A percentile compares a stretch with the other conserved stretches of the same genome.
Evolutionary conservation across 2,113 vertebrate genomes (phyloP).

Genomic region (Oncorhynchus clarkii): DNA sequence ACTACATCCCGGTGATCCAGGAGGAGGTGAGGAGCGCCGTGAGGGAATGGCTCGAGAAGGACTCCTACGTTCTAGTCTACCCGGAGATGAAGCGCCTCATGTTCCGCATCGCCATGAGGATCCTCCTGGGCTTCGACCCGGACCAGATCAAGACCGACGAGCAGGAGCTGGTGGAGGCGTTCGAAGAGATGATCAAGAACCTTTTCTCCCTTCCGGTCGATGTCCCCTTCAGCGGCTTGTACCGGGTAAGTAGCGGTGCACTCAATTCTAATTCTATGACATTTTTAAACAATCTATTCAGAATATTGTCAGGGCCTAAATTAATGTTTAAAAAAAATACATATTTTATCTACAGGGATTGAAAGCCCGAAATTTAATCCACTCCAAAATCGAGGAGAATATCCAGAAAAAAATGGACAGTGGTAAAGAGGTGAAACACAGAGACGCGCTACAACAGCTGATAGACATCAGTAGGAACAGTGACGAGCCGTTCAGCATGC

Average conservation of each 20-base stretch:
- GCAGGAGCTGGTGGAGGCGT: slow-evolving; percentile 88
- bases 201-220: slow-evolving; percentile 96
- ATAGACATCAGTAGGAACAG: slow-evolving; percentile 85
- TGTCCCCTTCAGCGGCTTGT: slow-evolving; percentile 93
- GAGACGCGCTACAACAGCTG: slow-evolving; percentile 89
- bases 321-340: background rate
- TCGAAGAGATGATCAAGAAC: slow-evolving; percentile 97
- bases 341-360: slow-evolving; percentile 76
- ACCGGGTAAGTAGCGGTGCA: slow-evolving; percentile 78
- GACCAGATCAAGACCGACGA: slow-evolving; percentile 78
- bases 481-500: slow-evolving; percentile 86
- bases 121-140: slow-evolving; percentile 88
- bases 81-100: slow-evolving; percentile 95
- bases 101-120: slow-evolving; percentile 96
- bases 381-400: slow-evolving; percentile 94
- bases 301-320: no score
- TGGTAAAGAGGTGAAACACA: slow-evolving; percentile 57
- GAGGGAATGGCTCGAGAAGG: slow-evolving; percentile 76
- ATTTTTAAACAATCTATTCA: background rate
- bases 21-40: slow-evolving; percentile 84
- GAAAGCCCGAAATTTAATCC: slow-evolving; percentile 91
- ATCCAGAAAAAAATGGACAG: slow-evolving; percentile 86
- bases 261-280: background rate
- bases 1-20: slow-evolving; percentile 88
- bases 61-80: slow-evolving; percentile 86